These are phyloP conservation scores for Micrasema minimum DNA, from an alignment of 1,140 invertebrate species.

Conservation along the genomic window DNA sequence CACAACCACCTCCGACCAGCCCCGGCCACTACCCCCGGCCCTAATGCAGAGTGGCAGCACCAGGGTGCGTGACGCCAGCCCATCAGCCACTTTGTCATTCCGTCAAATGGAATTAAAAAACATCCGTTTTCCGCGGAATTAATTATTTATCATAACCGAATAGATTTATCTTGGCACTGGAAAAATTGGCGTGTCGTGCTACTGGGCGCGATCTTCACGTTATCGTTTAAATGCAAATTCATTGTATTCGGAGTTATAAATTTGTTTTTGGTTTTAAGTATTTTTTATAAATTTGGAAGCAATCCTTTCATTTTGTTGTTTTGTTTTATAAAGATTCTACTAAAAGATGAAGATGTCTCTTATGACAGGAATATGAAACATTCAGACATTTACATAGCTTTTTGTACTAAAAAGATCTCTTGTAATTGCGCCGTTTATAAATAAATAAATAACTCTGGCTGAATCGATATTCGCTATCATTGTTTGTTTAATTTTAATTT, in stretches of 20 bases:
- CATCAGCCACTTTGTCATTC: constrained; percentile 33
- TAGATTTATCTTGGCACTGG: constrained; percentile 23
- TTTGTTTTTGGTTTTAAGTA: not conserved
- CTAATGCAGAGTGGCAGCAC: constrained; percentile 16
- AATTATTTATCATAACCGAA: constrained; percentile 33
- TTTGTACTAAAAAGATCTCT: no score
- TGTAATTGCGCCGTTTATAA: no score
- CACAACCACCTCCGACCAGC: not conserved
- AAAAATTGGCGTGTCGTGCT: constrained; percentile 1
- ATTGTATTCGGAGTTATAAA: not conserved
- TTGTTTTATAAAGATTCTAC: no score
- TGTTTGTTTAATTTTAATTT: no score
- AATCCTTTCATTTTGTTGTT: not conserved
- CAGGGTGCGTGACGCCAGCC: constrained; percentile 24
- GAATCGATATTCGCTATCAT: no score
- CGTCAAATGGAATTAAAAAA: constrained; percentile 40
- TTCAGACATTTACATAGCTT: no score
- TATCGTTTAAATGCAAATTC: not conserved
- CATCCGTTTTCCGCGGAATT: constrained; percentile 27
- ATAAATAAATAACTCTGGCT: no score
- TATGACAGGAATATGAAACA: no score
- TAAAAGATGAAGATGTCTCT: no score
- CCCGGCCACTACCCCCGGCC: not conserved
- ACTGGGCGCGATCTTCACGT: not conserved
- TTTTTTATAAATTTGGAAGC: not conserved